Evolutionary conservation across 92 coral and sea anemone genomes (phyloP), one percentile per base, ranked within the genome.

Genomic region (Palythoa grandiflora): DNA sequence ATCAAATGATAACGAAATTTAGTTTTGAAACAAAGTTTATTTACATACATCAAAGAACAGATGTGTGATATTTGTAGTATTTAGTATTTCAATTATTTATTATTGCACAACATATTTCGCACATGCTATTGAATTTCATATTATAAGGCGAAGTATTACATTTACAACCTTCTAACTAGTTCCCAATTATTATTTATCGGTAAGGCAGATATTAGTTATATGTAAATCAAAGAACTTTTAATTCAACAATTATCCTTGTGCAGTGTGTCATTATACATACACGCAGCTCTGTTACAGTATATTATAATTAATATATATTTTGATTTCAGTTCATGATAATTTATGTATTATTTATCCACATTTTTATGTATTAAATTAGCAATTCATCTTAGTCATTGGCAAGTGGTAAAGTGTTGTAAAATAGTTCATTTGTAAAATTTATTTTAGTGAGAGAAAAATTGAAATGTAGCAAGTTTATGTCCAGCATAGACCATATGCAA

Each of bases 21-120:
- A 66, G 39, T 21, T 81, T 81, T 3, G 61, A 36, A 81, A 66
- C 16, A 35, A 0, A 81, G 19, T 37, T 19, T 68, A 44, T 66
- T 81, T 40, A 66, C 61, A 65, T 21, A 47, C 61, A 50, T 68
- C 39, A 36, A 52, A 81, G 86, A 65, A 66, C 86, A 81, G 86
- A 81, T 81, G 75, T 37, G 48, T 81, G 75, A 63, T 81, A 39
- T 44, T 44, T 8, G 7, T 44, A 16, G 19, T 80, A 8, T 15
- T 21, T 19, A 40, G 1, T 13, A 10, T 79, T 63, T 54, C 11
- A 3, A 55, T 7, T 77, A n/a, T 47, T 44, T 17, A 75, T 73
- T 38, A 79, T 79, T 52, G 17, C 84, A 14, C 44, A 55, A 66
- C 59, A 61, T 61, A 73, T 39, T 61, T 79, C 60, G 54, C 47